A percentile compares a stretch with the other conserved stretches of the same genome.
Evolutionary conservation across 2,888 invertebrate genomes (phyloP).

Genomic region (Rhopalosiphum nymphaeae): DNA sequence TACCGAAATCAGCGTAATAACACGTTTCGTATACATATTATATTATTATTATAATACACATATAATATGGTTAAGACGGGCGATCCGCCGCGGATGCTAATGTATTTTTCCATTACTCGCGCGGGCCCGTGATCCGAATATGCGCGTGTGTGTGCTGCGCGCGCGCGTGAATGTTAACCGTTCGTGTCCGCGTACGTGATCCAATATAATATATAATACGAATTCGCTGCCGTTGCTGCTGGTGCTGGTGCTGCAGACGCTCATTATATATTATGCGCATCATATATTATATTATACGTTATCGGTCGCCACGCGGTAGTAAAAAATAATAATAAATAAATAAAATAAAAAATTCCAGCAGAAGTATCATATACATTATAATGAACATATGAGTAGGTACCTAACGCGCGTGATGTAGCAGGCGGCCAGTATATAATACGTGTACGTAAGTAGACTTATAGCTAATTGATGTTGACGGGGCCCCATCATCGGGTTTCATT

Average conservation of each 20-base stretch:
- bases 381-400: neutral
- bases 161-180: constrained; percentile 26
- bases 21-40: constrained; percentile 38
- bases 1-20: constrained; percentile 62
- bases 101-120: constrained; percentile 58
- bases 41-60: constrained; percentile 39
- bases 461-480: constrained; percentile 51
- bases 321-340: constrained; percentile 6
- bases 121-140: neutral
- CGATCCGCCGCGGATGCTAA: constrained; percentile 36
- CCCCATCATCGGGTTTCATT: constrained; percentile 18
- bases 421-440: neutral
- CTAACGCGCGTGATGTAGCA: neutral
- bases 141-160: neutral
- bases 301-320: neutral
- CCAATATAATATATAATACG: constrained; percentile 46
- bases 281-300: neutral
- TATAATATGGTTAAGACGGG: neutral
- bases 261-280: constrained; percentile 33
- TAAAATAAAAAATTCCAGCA: constrained; percentile 32
- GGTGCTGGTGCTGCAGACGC: neutral
- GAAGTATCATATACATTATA: neutral
- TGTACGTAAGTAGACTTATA: neutral
- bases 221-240: constrained; percentile 7
- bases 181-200: constrained; percentile 49